Conservation (phyloP, 2,113 vertebrate genomes). For the Beaufortia kweichowensis region DNA sequence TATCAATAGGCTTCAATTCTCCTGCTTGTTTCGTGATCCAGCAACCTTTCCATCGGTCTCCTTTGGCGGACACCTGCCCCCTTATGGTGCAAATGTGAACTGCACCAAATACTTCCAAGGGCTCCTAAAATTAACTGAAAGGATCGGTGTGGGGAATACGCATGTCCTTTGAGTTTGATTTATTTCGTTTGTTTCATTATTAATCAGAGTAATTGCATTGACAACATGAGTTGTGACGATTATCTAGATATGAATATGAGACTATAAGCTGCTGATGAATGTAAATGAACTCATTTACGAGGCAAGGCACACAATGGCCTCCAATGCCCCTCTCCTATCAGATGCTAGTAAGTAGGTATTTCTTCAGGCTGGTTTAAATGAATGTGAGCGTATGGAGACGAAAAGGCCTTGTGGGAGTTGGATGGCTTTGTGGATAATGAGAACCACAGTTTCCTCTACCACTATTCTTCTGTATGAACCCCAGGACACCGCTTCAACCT, state of each 20-base stretch:
- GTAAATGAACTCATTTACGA: neutral
- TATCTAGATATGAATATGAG: too few species aligned
- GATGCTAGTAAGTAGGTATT: conserved; percentile 33
- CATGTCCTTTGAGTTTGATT: neutral
- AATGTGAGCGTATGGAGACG: conserved; percentile 41
- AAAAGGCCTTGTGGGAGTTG: conserved; percentile 41
- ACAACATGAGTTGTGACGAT: neutral
- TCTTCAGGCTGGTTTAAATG: conserved; percentile 42
- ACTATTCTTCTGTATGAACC: conserved; percentile 47
- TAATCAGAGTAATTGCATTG: neutral
- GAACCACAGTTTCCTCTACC: conserved; percentile 49
- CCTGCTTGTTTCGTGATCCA: conserved; percentile 21
- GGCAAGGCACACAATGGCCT: neutral
- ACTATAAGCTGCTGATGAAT: too few species aligned
- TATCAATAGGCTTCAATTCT: conserved; percentile 17
- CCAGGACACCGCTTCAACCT: conserved; percentile 51
- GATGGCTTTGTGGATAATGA: conserved; percentile 52
- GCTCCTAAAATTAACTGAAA: neutral
- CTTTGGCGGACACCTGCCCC: conserved; percentile 58
- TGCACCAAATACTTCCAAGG: conserved; percentile 15
- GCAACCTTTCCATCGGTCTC: conserved; percentile 40
- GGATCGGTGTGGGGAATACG: neutral
- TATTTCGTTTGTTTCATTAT: neutral
- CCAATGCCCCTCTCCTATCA: neutral
- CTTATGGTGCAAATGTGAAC: conserved; percentile 54